Evolutionary conservation across 1,140 invertebrate genomes (phyloP), one percentile per base, ranked within the genome.

Genomic region (Colletes gigas): DNA sequence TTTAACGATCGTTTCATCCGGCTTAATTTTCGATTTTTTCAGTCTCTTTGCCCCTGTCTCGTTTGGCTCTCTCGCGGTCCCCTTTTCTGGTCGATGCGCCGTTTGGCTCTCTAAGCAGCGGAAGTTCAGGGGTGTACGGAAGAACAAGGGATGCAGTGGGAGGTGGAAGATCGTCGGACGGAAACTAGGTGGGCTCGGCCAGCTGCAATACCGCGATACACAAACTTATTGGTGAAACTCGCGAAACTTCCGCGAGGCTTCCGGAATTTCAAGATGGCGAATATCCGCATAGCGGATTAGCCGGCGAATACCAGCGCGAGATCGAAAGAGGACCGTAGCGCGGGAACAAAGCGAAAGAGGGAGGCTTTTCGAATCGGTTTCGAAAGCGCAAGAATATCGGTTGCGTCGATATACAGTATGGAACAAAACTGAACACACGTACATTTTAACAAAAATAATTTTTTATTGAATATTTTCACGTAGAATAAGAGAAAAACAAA

Each of bases 171-270:
- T 65, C 52, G 41, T 69, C 52, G 86, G 81, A 78, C 75, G 86
- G 81, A 85, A 88, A 88, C 81, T 82, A 66, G 72, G 81, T 79
- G 76, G 87, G 73, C 71, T 76, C 77, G 85, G 83, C 79, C 88
- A 89, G 88, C 90, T 90, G 88, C 85, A 89, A 88, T 89, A 87
- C 88, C 84, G 88, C 84, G 88, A 91, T 89, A 89, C 83, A 83
- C 88, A 91, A 90, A 89, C 88, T 90, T 91, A 89, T 86, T 86
- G 81, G 83, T 39, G 81, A 87, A 89, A 83, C 84, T 86, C 84
- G 77, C 41, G 74, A 76, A 90, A 90, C 85, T 90, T 90, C 63
- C 59, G 72, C 67, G 62, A 82, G 73, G 76, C 78, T 83, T 85
- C 68, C 71, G 86, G 82, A 88, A 88, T 90, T 86, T 70, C 87